Base-by-base conservation (phyloP, 2,888 invertebrate genomes). In the Brassicogethes aeneus region DNA sequence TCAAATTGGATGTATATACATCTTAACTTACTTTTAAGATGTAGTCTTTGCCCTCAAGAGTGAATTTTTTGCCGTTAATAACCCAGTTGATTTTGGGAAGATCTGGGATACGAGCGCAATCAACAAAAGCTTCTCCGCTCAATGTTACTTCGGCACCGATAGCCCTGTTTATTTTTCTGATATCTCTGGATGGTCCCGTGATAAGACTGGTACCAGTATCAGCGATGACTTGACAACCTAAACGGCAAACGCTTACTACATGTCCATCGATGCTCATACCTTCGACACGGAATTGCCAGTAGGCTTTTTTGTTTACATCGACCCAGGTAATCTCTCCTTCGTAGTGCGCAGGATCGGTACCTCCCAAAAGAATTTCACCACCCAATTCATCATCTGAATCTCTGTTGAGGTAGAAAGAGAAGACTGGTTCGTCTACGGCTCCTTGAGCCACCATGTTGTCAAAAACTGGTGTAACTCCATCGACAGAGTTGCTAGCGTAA, bases 121-220 rank as follows among this genome's bases (percentile, higher is more conserved):
- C 80, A 40, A 97, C 68, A 48, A 75, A 61, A 46, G 81, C 86
- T 39, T 95, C 96, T 50, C 78, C 80, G 14, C 82, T 69, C 43
- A 94, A n/a, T n/a, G n/a, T 70, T 16, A 86, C 81, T 37, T 85
- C 87, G 34, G 82, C 89, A 30, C 89, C 89, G 48, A 88, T 78
- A 39, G 77, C 76, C 57, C 79, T 69, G 69, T 96, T 94, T 39
- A 97, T 79, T 15, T 74, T 74, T 33, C 72, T 71, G 44, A 93
- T 73, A 65, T 94, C 92, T 1, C 65, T 66, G 15, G 74, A 60
- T 15, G 97, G 96, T n/a, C 95, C 95, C 51, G 87, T 93, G 60
- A 99, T 82, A 39, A 97, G 79, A 39, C 93, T 94, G 50, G 97
- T 97, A 54, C 94, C 94, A 16, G 93, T 92, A 69, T 94, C 92